phyloP scores from a whole-genome alignment of 2,113 vertebrate species.

The Clarias magur region DNA sequence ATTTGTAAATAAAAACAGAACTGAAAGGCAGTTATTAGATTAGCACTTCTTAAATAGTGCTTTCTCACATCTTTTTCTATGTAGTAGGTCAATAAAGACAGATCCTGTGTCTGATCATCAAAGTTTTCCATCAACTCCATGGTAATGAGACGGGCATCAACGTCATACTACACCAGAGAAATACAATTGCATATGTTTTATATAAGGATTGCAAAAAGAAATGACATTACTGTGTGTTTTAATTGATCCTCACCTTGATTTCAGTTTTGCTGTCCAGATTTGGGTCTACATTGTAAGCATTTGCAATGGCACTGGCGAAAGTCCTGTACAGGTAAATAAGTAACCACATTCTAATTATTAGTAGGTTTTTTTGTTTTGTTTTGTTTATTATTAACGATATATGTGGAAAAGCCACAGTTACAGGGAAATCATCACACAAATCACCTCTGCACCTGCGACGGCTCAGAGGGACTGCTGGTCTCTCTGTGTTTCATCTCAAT shows the following conservation, averaged over 20 bases:
- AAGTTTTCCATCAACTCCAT: constrained; percentile 75
- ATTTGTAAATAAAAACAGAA: not conserved
- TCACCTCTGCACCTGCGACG: constrained; percentile 29
- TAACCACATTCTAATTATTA: not conserved
- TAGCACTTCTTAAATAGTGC: not conserved
- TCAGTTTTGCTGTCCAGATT: constrained; percentile 55
- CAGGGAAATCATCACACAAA: not conserved
- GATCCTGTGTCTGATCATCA: constrained; percentile 62
- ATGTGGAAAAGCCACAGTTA: constrained; percentile 4
- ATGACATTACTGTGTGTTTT: not conserved
- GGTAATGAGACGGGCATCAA: constrained; percentile 61
- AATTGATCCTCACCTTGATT: constrained; percentile 68
- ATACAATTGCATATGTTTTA: not conserved
- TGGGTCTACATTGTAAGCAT: constrained; percentile 65
- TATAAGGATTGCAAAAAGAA: not conserved
- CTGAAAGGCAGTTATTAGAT: too few species aligned
- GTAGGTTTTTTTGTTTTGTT: not conserved
- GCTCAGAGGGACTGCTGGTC: not conserved
- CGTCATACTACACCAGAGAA: constrained; percentile 67
- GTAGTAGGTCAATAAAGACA: constrained; percentile 80
- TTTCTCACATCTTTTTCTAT: constrained; percentile 82
- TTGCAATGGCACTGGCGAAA: constrained; percentile 53
- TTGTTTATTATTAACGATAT: constrained; percentile 12
- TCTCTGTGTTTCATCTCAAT: constrained; percentile 46
- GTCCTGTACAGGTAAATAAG: constrained; percentile 58